A percentile compares a stretch with the other conserved stretches of the same genome.
phyloP scores from a whole-genome alignment of 2,797 vertebrate species.

The Aulostomus chinensis region DNA sequence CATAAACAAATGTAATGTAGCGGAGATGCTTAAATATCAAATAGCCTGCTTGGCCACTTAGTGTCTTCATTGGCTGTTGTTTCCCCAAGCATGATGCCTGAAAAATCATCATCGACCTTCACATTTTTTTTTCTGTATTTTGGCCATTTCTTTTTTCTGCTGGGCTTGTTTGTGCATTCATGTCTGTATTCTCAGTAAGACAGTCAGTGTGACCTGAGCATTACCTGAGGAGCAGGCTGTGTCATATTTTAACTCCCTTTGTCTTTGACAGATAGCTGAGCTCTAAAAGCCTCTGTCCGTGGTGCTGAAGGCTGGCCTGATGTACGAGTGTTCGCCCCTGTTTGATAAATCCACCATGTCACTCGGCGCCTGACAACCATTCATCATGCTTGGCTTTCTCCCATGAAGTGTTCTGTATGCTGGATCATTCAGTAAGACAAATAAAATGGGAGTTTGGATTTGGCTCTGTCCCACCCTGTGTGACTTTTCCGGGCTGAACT shows the following conservation, averaged over 20 bases:
- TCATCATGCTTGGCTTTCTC: conserved; percentile 82
- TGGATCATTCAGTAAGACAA: conserved; percentile 77
- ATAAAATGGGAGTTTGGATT: conserved; percentile 62
- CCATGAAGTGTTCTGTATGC: conserved; percentile 64
- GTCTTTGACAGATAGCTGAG: conserved; percentile 79
- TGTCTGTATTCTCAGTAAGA: conserved; percentile 15
- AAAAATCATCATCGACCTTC: neutral
- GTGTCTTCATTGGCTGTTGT: conserved; percentile 31
- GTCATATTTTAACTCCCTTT: conserved; percentile 73
- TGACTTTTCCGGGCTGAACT: conserved; percentile 50
- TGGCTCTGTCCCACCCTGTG: conserved; percentile 25
- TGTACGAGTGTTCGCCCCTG: conserved; percentile 68
- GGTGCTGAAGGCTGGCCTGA: conserved; percentile 79
- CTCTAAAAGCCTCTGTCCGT: conserved; percentile 77
- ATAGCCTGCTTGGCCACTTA: conserved; percentile 40
- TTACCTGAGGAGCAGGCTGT: conserved; percentile 62
- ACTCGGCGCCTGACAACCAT: conserved; percentile 77
- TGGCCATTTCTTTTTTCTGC: neutral
- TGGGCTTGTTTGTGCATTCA: neutral
- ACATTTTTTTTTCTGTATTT: neutral
- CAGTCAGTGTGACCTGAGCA: conserved; percentile 60
- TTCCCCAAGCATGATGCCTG: too few relatives aligned
- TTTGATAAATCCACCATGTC: conserved; percentile 84
- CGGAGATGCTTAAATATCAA: conserved; percentile 43
- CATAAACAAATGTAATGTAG: conserved; percentile 49